Conservation (phyloP, 2,888 invertebrate genomes). For the Morinoia aosen region DNA sequence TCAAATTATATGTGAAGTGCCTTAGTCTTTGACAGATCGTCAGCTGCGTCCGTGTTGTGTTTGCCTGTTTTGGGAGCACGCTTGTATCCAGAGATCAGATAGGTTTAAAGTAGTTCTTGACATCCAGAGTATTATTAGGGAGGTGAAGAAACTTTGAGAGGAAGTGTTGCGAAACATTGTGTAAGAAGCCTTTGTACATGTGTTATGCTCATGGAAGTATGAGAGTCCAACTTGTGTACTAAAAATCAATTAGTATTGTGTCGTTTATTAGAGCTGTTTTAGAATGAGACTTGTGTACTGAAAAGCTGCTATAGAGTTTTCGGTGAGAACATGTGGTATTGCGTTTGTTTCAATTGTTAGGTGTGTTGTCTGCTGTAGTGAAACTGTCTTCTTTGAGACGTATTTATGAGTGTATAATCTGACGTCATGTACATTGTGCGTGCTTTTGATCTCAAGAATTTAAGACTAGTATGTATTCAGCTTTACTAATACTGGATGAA, state of each 20-base stretch:
- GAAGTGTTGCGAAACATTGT: too few relatives aligned
- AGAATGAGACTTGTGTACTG: not conserved
- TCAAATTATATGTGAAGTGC: too few relatives aligned
- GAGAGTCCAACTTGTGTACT: not conserved
- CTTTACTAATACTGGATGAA: not conserved
- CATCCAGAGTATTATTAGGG: not conserved
- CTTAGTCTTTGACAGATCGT: too few relatives aligned
- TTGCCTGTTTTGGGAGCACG: not conserved
- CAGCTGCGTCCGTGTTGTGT: too few relatives aligned
- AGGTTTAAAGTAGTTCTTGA: not conserved
- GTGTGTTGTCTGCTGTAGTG: not conserved
- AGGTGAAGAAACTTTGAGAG: not conserved
- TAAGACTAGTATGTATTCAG: not conserved
- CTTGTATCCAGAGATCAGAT: not conserved
- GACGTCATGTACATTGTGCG: not conserved
- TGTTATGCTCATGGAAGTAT: not conserved
- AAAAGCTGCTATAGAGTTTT: too few relatives aligned
- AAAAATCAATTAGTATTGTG: not conserved
- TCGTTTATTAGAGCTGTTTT: not conserved
- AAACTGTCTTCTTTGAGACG: not conserved
- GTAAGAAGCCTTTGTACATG: not conserved
- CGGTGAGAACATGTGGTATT: too few relatives aligned
- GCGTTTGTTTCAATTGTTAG: not conserved
- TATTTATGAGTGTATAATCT: not conserved
- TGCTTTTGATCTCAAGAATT: conserved; percentile 12